Base-by-base conservation (phyloP, 2,888 invertebrate species). In the Invenusta paracnida region DNA sequence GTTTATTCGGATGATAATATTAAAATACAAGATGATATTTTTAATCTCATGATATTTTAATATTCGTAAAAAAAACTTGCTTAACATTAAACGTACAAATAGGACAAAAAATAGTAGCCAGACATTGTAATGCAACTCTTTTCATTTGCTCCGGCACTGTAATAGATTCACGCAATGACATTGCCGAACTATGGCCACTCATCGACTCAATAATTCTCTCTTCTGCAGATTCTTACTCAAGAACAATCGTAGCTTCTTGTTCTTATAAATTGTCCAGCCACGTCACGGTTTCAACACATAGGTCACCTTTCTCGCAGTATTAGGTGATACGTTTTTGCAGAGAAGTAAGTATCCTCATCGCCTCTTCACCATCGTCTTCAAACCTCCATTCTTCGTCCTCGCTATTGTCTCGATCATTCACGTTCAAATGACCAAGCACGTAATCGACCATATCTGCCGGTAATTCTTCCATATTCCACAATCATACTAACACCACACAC, bases 141-240 rank as follows among this genome's bases (percentile, higher is more conserved):
- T n/a, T n/a, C n/a, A n/a, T n/a, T n/a, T n/a, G n/a, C n/a, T n/a
- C n/a, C n/a, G n/a, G n/a, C n/a, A n/a, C n/a, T n/a, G n/a, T n/a
- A n/a, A 84, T 86, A 67, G n/a, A 30, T 48, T 48, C 48, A 0
- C 28, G 25, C 17, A n/a, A 84, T 5, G n/a, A 82, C 81, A 17
- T 73, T 87, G 28, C 85, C 23, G 29, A 87, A 23, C n/a, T 27
- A 17, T 13, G n/a, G 67, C 30, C n/a, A 17, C 67, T 87, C 87
- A 87, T 27, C 29, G 29, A 11, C 29, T 85, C 23, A 11, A 17
- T 28, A 30, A 23, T 79, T 11, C 13, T 25, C 48, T 48, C 48
- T 48, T 48, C 48, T 48, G 11, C 48, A 17, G 48, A 17, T 11
- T 17, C 48, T 48, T 48, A 48, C 17, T 48, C 48, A 48, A 48